These are phyloP conservation scores for Hyposmocoma kahamanoa DNA, from an alignment of 1,140 invertebrate species.

Conservation along the genomic window DNA sequence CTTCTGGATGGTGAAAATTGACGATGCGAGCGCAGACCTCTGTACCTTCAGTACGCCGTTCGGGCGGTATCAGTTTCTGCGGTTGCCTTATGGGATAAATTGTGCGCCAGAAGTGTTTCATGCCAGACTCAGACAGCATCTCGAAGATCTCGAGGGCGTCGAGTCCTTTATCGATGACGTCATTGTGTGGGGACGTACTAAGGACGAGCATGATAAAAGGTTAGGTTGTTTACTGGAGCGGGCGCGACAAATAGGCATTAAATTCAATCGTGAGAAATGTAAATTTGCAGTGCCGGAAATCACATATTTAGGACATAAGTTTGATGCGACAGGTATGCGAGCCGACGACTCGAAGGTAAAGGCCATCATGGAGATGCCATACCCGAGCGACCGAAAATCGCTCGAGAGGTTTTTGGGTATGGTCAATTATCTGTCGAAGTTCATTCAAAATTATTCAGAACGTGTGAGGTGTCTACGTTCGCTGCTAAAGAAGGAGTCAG, in stretches of 20 bases:
- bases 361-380: slow-evolving; percentile 16
- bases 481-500: slow-evolving; percentile 37
- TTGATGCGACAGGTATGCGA: slow-evolving; percentile 11
- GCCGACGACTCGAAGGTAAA: slow-evolving; percentile 8
- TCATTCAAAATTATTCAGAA: slow-evolving; percentile 50
- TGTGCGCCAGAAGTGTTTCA: slow-evolving; percentile 1
- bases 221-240: not conserved
- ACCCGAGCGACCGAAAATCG: slow-evolving; percentile 37
- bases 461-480: slow-evolving; percentile 19
- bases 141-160: not conserved
- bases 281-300: slow-evolving; percentile 6
- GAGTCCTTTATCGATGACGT: slow-evolving; percentile 4
- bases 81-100: not conserved
- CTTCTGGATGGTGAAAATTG: slow-evolving; percentile 2
- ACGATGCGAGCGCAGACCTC: not conserved
- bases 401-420: slow-evolving; percentile 54
- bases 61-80: slow-evolving; percentile 2
- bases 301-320: slow-evolving; percentile 13
- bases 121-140: not conserved
- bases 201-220: not conserved
- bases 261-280: slow-evolving; percentile 12
- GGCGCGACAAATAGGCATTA: slow-evolving; percentile 19
- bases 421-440: slow-evolving; percentile 46
- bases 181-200: not conserved
- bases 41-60: slow-evolving; percentile 2